These are phyloP conservation scores for Malurus alboscapulatus DNA, from an alignment of 2,113 vertebrate genomes.

Conservation along the genomic window DNA sequence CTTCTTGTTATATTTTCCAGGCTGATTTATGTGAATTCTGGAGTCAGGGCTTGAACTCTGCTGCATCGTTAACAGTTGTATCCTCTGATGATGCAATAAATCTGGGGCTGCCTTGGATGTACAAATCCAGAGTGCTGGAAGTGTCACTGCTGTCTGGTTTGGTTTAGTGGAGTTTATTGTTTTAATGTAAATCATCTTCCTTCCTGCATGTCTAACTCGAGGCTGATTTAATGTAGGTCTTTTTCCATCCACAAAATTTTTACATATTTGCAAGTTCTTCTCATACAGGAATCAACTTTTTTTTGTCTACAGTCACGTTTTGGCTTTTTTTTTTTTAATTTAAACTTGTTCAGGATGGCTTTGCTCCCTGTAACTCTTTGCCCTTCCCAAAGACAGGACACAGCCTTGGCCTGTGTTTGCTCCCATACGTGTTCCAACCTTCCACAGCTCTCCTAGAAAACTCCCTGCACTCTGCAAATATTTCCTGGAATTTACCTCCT, in stretches of 20 bases:
- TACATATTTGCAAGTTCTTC: not conserved
- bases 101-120: conserved; percentile 1
- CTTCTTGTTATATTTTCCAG: not conserved
- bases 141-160: not conserved
- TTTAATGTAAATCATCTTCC: not conserved
- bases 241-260: not conserved
- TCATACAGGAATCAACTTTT: not conserved
- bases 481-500: not conserved
- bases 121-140: not conserved
- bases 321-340: not conserved
- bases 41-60: conserved; percentile 11
- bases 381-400: not conserved
- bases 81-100: not conserved
- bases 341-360: not conserved
- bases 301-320: not conserved
- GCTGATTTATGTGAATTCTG: not conserved
- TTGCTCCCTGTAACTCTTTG: not conserved
- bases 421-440: not conserved
- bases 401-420: not conserved
- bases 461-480: not conserved
- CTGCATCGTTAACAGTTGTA: not conserved
- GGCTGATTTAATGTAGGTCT: not conserved
- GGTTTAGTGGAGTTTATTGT: not conserved
- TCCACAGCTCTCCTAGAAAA: not conserved
- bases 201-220: not conserved